These are phyloP conservation scores for Iphiclides podalirius DNA, from an alignment of 2,888 invertebrate species.

Conservation along the genomic window DNA sequence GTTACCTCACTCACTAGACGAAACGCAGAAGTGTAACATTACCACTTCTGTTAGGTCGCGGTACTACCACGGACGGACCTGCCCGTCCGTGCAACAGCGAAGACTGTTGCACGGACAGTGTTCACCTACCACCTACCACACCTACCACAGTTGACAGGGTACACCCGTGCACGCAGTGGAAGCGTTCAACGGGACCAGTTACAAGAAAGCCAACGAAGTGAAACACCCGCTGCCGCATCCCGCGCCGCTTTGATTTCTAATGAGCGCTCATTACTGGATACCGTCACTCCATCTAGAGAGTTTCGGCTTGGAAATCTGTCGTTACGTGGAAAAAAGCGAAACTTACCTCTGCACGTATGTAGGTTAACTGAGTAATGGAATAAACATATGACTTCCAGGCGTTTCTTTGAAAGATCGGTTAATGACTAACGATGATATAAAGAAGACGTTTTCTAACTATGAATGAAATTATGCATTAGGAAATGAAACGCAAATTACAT, in stretches of 20 bases:
- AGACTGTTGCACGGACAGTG: background rate
- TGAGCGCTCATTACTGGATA: conserved; percentile 13
- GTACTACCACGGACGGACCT: too few species aligned
- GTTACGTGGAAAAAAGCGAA: conserved; percentile 1
- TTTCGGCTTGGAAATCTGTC: conserved; percentile 6
- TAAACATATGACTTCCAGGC: too few species aligned
- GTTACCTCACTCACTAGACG: too few species aligned
- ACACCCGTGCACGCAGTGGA: background rate
- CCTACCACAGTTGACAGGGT: background rate
- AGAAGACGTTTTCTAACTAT: too few species aligned
- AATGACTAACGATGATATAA: too few species aligned
- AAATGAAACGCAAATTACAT: too few species aligned
- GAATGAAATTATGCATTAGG: too few species aligned
- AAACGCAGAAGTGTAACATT: too few species aligned
- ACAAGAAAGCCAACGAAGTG: conserved; percentile 14
- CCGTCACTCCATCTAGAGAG: conserved; percentile 5
- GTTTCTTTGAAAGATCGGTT: too few species aligned
- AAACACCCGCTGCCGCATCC: conserved; percentile 8
- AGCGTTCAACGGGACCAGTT: conserved; percentile 7
- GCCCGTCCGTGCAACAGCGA: too few species aligned
- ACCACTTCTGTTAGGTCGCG: too few species aligned
- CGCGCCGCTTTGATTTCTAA: conserved; percentile 20
- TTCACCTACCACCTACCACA: background rate
- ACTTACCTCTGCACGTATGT: background rate
- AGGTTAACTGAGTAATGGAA: conserved; percentile 2